Evolutionary conservation across 2,113 vertebrate genomes (phyloP), one percentile per base, ranked within the genome.

Genomic region (Ardeotis arabs): DNA sequence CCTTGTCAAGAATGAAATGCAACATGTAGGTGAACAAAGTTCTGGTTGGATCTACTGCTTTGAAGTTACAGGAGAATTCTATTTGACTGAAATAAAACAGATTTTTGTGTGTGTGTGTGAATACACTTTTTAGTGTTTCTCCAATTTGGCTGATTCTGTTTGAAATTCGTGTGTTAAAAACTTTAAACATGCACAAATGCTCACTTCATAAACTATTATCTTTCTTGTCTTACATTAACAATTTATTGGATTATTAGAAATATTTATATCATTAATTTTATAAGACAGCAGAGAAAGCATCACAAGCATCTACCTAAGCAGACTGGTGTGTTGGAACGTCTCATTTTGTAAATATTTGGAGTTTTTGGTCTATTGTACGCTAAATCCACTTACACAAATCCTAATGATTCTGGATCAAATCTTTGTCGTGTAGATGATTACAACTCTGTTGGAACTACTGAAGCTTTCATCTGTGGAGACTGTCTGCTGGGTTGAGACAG

Each of bases 81-180:
- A 15, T n/a, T 41, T 74, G 37, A 81, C 8, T 33, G 28, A 41
- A 78, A 47, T 59, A 68, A 39, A 78, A 18, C 14, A 18, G 4
- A 10, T 44, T 44, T 44, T 12, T 44, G 41, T 44, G 41, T n/a
- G 50, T 84, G 17, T 22, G 9, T 35, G 31, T 86, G 4, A 77
- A 69, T 20, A 63, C 16, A 29, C 10, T 87, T 74, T 66, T 25
- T 31, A 84, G 15, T 87, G 88, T 75, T 58, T 66, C 22, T 15
- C 10, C 7, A 24, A 10, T 84, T 66, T n/a, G 7, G 20, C n/a
- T 73, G 56, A 73, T 77, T 79, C 31, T 91, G 39, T 90, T 91
- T 80, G 41, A 88, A 96, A 96, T 93, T 23, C 67, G 58, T 22
- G 8, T 27, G 24, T 63, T 83, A 82, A 92, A 96, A 88, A 55